A percentile compares a stretch with the other conserved stretches of the same genome.
Conservation (phyloP, 2,113 vertebrate genomes). For the Equus przewalskii region DNA sequence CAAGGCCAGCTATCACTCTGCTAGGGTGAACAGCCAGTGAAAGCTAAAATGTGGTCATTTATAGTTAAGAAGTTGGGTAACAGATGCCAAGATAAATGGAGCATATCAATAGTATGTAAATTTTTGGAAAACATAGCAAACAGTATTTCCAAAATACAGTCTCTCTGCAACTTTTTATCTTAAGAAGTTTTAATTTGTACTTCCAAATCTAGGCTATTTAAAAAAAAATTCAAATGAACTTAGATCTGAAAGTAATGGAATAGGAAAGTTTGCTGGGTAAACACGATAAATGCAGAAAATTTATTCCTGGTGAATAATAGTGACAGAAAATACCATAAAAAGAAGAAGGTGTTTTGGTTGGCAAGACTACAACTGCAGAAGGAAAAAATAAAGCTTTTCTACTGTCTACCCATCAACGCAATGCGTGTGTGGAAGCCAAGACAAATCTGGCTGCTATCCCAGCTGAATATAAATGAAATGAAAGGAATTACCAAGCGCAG, state of each 20-base stretch:
- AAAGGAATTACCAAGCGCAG: constrained; percentile 65
- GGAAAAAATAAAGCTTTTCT: neutral
- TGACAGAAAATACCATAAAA: neutral
- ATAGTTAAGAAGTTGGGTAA: constrained; percentile 41
- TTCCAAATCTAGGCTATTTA: neutral
- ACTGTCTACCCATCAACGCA: neutral
- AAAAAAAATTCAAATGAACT: constrained; percentile 18
- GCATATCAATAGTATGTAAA: constrained; percentile 41
- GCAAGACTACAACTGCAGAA: neutral
- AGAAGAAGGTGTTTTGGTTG: neutral
- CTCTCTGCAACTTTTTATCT: neutral
- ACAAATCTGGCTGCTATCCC: constrained; percentile 57
- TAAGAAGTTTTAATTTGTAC: neutral
- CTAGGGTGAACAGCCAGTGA: neutral
- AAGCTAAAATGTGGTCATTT: constrained; percentile 18
- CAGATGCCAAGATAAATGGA: constrained; percentile 63
- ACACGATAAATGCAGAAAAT: neutral
- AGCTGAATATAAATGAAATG: constrained; percentile 70
- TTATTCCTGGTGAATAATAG: neutral
- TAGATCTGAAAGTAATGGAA: neutral
- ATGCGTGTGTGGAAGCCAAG: neutral
- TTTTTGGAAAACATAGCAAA: constrained; percentile 57
- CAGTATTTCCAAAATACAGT: constrained; percentile 28
- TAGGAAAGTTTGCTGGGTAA: neutral
- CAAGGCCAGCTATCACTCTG: neutral